Evolutionary conservation across 2,113 vertebrate species (phyloP), one percentile per base, ranked within the genome.

Genomic region (Bucco capensis): DNA sequence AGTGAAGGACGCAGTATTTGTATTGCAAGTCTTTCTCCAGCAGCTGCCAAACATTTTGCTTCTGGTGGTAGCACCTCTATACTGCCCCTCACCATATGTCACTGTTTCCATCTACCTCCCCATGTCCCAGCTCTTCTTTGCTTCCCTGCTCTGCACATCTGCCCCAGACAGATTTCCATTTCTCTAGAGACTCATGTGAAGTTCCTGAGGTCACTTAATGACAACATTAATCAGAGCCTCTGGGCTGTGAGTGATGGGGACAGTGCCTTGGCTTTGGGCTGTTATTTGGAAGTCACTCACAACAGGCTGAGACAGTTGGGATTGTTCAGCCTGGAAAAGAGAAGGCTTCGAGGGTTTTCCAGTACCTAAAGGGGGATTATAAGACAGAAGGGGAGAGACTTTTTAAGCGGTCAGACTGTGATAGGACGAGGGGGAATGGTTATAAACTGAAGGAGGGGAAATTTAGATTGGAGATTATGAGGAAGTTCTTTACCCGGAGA

Each of bases 71-170:
- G 57, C 73, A n/a, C 60, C 50, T 87, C 33, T 92, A 51, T 42
- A 14, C 30, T 10, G 4, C 38, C 60, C 23, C 64, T 58, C 3
- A 4, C 78, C 75, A 12, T 87, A 89, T 85, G 91, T 87, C 14
- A 6, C 23, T 12, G 2, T 38, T 58, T 84, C 58, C 37, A 72
- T 49, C 49, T 46, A 27, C 50, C 18, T 31, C 78, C 40, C 76
- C 22, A 19, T 0, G 0, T 27, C 24, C 19, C 3, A 0, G 19
- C 70, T 82, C 58, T 56, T 64, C 44, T 74, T 73, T 44, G 42
- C 50, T 62, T 83, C 18, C 35, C 27, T 19, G n/a, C 30, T 78
- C 73, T 27, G 31, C 1, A 6, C 87, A 79, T 83, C 89, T 73
- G 78, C 46, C 44, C 56, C 47, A 67, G 60, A 14, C 44, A 90